Percentiles rank a stretch among this genome's conserved stretches.
phyloP scores from a whole-genome alignment of 2,888 invertebrate genomes.

The Drosophila dives region DNA sequence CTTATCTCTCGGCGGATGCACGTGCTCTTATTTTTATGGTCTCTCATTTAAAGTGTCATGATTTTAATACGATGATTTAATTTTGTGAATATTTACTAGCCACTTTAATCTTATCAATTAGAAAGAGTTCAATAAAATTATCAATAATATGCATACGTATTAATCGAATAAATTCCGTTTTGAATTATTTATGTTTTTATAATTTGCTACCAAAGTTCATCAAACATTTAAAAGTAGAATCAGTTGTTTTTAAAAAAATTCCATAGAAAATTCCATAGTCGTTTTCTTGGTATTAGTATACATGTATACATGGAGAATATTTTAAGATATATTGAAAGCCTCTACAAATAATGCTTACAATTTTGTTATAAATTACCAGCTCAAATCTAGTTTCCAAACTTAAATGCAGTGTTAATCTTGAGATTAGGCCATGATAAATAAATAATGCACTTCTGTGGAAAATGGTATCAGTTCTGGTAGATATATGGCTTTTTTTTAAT shows the following conservation, averaged over 20 bases:
- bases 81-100: neutral
- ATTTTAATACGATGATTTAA: neutral
- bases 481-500: neutral
- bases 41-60: slow-evolving; percentile 2
- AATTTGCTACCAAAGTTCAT: neutral
- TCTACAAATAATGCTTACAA: neutral
- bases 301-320: neutral
- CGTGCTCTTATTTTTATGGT: slow-evolving; percentile 23
- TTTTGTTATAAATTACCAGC: neutral
- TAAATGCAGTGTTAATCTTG: neutral
- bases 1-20: slow-evolving; percentile 26
- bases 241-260: no score
- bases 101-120: slow-evolving; percentile 9
- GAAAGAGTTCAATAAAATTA: neutral
- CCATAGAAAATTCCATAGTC: neutral
- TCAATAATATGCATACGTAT: neutral
- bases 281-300: neutral
- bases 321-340: neutral
- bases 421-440: neutral
- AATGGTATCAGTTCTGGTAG: neutral
- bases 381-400: neutral
- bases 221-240: neutral
- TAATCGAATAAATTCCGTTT: neutral
- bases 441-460: neutral
- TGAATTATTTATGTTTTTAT: neutral